Evolutionary conservation across 1,140 invertebrate species (phyloP), one percentile per base, ranked within the genome.

Genomic region (Solenopsis fugax): DNA sequence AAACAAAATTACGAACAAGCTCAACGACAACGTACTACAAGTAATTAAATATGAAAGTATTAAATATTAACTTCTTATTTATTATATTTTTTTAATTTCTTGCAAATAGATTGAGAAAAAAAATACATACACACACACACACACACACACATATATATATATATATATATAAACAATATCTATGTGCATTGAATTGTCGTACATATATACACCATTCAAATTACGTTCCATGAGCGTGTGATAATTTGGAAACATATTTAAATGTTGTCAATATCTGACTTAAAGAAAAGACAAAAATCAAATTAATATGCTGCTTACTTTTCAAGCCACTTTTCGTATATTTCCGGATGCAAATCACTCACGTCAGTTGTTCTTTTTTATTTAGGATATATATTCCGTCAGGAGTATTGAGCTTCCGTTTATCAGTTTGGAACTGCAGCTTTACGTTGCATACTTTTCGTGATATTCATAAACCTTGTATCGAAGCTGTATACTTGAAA

Each of bases 361-460:
- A 77, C 21, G 0, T 60, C 10, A 58, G 29, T 60, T 85, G 21
- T 56, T 85, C 65, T 91, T 77, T 90, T 88, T 12, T 18, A 45
- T 78, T 64, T 76, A 96, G 96, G 91, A 96, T 96, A 92, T 96
- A 95, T 86, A 95, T 96, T 89, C 94, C 95, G 64, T 94, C 94
- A 50, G 95, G 95, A 85, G 95, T 95, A 29, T 96, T 95, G 95
- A 93, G 91, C 85, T 95, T 96, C 81, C 90, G 90, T 71, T 85
- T 96, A 5, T 93, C 93, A 56, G 90, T 96, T 60, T 95, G 95
- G 90, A 93, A 92, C n/a, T 96, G 96, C 88, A 94, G 92, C 77
- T 95, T 94, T 85, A 93, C 89, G n/a, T 65, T 95, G 12, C 89
- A 90, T 52, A 88, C 60, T 6, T 77, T 77, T 76, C 90, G 77